Base-by-base conservation (phyloP, 2,113 vertebrate genomes). In the Glaucomys volans region DNA sequence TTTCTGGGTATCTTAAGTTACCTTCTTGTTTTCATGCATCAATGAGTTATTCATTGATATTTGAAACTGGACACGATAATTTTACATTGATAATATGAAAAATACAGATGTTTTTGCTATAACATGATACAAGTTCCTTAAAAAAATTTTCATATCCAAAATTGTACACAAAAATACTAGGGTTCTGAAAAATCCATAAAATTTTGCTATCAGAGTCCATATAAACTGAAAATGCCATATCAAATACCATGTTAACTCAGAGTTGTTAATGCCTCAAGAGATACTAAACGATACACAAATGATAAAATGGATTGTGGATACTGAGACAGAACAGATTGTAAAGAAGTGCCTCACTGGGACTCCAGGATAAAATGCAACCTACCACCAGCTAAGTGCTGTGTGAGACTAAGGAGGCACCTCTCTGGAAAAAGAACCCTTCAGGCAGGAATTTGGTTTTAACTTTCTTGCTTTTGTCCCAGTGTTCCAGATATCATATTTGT, bases 221-320 rank as follows among this genome's bases (percentile, higher is more conserved):
- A 59, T 35, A 96, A 59, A 84, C 24, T 4, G 12, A 64, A 77
- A 83, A 54, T 37, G 47, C 8, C 90, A 22, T 7, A 59, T 32
- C 37, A 91, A 77, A 76, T 18, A 54, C 12, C 12, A 83, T 11
- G 5, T 59, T 87, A 50, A 74, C 42, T 77, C 26, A 91, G 8
- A 62, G 54, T 44, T n/a, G 80, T 40, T 95, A 90, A 30, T 72
- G 64, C 22, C 26, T 85, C 50, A 76, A 85, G 50, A 26, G 40
- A 90, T n/a, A 90, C 35, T 93, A 71, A 95, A 90, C 76, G 40
- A 47, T 22, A 71, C 7, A 69, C 24, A 69, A 82, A 87, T 37
- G 76, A 67, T 5, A 79, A 47, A 89, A 90, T 37, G n/a, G 40
- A 81, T 28, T 76, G 30, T 86, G 59, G 28, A 30, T 75, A 13